Percentiles rank a stretch among this genome's conserved stretches.
Evolutionary conservation across 2,888 invertebrate species (phyloP).

Genomic region (Norana najaformis): DNA sequence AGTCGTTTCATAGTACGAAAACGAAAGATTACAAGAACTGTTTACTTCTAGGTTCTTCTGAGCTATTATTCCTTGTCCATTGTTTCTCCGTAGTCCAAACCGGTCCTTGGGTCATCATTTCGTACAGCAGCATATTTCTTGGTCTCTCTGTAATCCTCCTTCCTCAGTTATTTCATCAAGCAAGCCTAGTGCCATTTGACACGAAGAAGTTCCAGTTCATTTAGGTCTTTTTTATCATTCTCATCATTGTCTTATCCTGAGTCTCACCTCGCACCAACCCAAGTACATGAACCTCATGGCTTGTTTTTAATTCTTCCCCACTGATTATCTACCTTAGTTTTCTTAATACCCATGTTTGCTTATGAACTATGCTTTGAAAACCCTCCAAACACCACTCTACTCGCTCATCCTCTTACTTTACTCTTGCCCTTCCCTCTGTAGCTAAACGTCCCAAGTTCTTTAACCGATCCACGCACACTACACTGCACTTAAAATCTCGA

Average conservation of each 20-base stretch:
- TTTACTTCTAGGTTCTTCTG: neutral
- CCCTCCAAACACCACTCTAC: too few relatives aligned
- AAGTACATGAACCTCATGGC: neutral
- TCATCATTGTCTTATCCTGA: neutral
- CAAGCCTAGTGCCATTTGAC: neutral
- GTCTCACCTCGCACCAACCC: neutral
- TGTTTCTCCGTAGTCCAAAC: neutral
- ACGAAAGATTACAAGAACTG: too few relatives aligned
- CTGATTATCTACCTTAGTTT: neutral
- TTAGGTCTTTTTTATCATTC: neutral
- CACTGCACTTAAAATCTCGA: too few relatives aligned
- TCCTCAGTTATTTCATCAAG: too few relatives aligned
- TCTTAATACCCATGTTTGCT: neutral
- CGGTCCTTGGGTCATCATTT: neutral
- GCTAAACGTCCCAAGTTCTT: too few relatives aligned
- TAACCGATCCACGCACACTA: too few relatives aligned
- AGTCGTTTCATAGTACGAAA: too few relatives aligned
- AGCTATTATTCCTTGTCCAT: neutral
- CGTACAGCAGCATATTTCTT: too few relatives aligned
- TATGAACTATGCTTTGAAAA: too few relatives aligned
- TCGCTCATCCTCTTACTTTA: too few relatives aligned
- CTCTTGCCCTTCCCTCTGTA: too few relatives aligned
- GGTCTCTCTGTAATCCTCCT: neutral
- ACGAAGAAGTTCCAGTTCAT: neutral
- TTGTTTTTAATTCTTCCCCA: neutral